Base-by-base conservation (phyloP, 2,113 vertebrate genomes). In the Cariama cristata region DNA sequence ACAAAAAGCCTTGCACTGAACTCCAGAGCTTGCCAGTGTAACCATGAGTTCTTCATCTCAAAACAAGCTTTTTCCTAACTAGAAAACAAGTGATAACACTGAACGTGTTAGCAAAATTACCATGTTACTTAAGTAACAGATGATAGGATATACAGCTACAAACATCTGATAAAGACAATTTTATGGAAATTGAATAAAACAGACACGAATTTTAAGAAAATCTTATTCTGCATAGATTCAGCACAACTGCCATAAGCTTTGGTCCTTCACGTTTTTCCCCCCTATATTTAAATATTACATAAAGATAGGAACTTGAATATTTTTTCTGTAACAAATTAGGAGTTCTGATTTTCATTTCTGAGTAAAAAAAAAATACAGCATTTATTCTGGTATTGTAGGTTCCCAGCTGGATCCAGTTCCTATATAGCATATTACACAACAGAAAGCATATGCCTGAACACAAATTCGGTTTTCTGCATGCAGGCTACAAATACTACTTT, bases 191-290 rank as follows among this genome's bases (percentile, higher is more conserved):
- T 47, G 10, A 74, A 45, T 47, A 74, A 44, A 50, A 56, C 13
- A 60, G 10, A 4, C 4, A 3, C 14, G 58, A 27, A 68, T 60
- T 42, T 73, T n/a, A 90, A 16, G 30, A 40, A 76, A 93, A 87
- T 21, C 12, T 42, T 74, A 26, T 12, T 79, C 64, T 71, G 26
- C 20, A 55, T 1, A 14, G 38, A 63, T 83, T 71, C 45, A 69
- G 40, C 30, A 73, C 15, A 67, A 49, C 33, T 67, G 53, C 28
- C 44, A 81, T 30, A 27, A 77, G 47, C 33, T 13, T 6, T 8
- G 16, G 26, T 42, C 35, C 14, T 45, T 42, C 6, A 6, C 6
- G 47, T 32, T 24, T 18, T 2, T 3, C 0, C 19, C 11, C 19
- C 12, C 30, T 6, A 0, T 18, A 58, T 49, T 79, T 63, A 64